Evolutionary conservation across 2,888 invertebrate genomes (phyloP).

Genomic region (Slavum lentiscoides): DNA sequence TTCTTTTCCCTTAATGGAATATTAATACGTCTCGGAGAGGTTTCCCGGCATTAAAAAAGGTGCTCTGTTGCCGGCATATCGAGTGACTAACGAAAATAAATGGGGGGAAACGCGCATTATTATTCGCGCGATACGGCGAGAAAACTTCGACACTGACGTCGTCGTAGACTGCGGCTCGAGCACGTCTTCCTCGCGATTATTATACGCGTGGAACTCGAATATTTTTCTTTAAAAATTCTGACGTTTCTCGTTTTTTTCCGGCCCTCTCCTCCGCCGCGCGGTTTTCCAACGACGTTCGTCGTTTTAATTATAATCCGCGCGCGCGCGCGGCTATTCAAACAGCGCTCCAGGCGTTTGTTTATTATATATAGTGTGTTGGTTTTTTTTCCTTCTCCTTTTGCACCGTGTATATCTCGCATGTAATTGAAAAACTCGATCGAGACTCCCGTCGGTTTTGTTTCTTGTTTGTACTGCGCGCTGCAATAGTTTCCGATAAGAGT

Average conservation of each 20-base stretch:
- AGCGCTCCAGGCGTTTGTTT: slow-evolving; percentile 5
- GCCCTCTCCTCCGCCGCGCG: not conserved
- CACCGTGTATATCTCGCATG: not conserved
- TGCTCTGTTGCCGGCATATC: slow-evolving; percentile 43
- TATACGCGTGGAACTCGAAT: slow-evolving; percentile 17
- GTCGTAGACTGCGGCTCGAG: slow-evolving; percentile 19
- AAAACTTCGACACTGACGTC: slow-evolving; percentile 33
- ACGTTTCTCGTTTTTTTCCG: not conserved
- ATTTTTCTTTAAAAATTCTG: slow-evolving; percentile 35
- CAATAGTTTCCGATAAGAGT: not conserved
- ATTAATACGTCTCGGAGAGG: slow-evolving; percentile 45
- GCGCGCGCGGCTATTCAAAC: slow-evolving; percentile 10
- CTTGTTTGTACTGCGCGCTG: slow-evolving; percentile 6
- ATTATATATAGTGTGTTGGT: too few relatives aligned
- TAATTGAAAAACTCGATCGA: slow-evolving; percentile 31
- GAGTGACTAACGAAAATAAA: slow-evolving; percentile 53
- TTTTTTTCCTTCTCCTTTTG: too few relatives aligned
- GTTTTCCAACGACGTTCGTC: not conserved
- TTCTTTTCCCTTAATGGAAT: slow-evolving; percentile 52
- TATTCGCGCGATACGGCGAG: slow-evolving; percentile 44
- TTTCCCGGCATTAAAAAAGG: slow-evolving; percentile 43
- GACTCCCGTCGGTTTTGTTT: not conserved
- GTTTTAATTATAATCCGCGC: slow-evolving; percentile 38
- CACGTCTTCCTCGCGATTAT: slow-evolving; percentile 16
- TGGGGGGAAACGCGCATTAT: slow-evolving; percentile 42